Evolutionary conservation across 2,888 invertebrate species (phyloP).

Genomic region (Hipparchia sbordonii): DNA sequence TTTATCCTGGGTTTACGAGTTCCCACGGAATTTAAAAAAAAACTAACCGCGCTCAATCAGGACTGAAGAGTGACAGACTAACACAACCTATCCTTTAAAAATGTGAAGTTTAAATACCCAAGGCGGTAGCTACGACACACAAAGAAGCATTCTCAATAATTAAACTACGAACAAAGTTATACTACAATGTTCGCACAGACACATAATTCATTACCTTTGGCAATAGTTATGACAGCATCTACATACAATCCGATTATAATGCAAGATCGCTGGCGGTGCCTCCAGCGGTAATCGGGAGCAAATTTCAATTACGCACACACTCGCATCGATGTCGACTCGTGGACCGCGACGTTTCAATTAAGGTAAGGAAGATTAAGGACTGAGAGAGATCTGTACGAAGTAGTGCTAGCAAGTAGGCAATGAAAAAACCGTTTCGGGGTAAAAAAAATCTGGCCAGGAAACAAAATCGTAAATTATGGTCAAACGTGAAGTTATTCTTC

Average conservation of each 20-base stretch:
- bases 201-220: conserved; percentile 29
- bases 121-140: background rate
- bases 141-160: background rate
- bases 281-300: conserved; percentile 42
- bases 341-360: conserved; percentile 42
- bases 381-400: background rate
- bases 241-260: conserved; percentile 29
- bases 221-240: conserved; percentile 33
- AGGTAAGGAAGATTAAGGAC: conserved; percentile 30
- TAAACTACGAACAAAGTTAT: conserved; percentile 2
- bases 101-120: background rate
- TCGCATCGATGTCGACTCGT: conserved; percentile 34
- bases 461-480: too few species aligned
- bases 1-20: too few species aligned
- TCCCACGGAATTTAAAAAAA: too few species aligned
- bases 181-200: background rate
- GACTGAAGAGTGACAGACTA: too few species aligned
- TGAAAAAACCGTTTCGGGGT: too few species aligned
- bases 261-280: conserved; percentile 32
- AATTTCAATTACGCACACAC: conserved; percentile 44
- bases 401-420: background rate
- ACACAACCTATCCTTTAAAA: too few species aligned
- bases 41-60: too few species aligned
- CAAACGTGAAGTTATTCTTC: too few species aligned
- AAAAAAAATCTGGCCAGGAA: too few species aligned